Evolutionary conservation across 2,113 vertebrate genomes (phyloP).

Genomic region (Symphodus melops): DNA sequence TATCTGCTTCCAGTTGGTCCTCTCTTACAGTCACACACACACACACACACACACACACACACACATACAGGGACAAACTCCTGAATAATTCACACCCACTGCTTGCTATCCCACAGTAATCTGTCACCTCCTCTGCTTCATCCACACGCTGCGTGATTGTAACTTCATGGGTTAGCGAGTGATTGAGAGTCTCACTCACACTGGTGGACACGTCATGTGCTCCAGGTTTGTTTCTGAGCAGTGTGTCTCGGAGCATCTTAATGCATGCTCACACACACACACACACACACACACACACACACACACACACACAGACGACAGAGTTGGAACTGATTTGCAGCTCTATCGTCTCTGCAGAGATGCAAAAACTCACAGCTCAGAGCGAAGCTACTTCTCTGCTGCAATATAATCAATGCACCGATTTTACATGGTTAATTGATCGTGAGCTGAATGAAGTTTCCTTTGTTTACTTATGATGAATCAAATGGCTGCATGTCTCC

Average conservation of each 20-base stretch:
- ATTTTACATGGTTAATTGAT: too few species aligned
- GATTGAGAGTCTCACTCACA: background rate
- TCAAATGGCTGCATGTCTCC: too few species aligned
- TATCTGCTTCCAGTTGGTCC: too few species aligned
- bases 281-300: too few species aligned
- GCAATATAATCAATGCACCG: too few species aligned
- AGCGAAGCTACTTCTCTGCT: too few species aligned
- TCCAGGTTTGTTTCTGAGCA: background rate
- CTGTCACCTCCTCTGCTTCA: conserved; percentile 45
- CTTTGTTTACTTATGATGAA: too few species aligned
- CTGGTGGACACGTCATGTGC: background rate
- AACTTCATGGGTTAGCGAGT: background rate
- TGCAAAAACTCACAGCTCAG: too few species aligned
- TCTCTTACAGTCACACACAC: background rate
- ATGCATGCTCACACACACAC: too few species aligned
- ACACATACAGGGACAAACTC: conserved; percentile 12
- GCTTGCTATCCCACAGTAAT: conserved; percentile 41
- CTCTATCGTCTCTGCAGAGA: too few species aligned
- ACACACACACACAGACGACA: conserved; percentile 1
- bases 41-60: background rate
- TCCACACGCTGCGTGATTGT: conserved; percentile 6
- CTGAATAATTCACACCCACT: conserved; percentile 59
- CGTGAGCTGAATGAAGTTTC: too few species aligned
- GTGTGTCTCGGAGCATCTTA: background rate
- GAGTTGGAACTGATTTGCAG: background rate